A percentile compares a stretch with the other conserved stretches of the same genome.
Conservation (phyloP, 2,888 invertebrate genomes). For the Spilosoma lubricipeda region DNA sequence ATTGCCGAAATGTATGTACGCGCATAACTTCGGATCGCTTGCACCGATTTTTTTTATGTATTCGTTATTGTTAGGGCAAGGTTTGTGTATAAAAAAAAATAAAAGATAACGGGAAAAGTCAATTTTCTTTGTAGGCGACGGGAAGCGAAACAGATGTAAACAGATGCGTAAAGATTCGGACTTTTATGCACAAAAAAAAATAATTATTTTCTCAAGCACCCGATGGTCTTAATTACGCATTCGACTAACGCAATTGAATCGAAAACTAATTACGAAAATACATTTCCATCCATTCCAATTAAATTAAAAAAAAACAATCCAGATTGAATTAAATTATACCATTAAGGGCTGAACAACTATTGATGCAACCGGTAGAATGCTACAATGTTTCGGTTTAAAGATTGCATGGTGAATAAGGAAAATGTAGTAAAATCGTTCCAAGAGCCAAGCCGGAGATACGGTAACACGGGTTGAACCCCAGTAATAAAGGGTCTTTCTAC, state of each 20-base stretch:
- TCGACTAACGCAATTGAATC: background rate
- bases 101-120: no score
- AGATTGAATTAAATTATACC: constrained; percentile 19
- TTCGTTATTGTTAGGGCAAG: no score
- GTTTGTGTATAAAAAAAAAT: no score
- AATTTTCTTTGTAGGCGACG: no score
- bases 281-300: background rate
- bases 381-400: constrained; percentile 5
- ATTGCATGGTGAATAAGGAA: constrained; percentile 2
- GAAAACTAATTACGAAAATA: background rate
- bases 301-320: constrained; percentile 4
- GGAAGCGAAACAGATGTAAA: no score
- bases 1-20: no score
- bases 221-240: background rate
- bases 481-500: background rate
- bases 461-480: constrained; percentile 1
- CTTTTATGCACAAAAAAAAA: background rate
- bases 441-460: constrained; percentile 2
- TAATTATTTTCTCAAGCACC: background rate
- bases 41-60: no score
- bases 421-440: constrained; percentile 2
- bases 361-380: background rate
- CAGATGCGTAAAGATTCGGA: no score
- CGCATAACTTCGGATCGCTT: no score
- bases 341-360: constrained; percentile 15